phyloP scores from a whole-genome alignment of 2,888 invertebrate genomes.

The Oligia latruncula region DNA sequence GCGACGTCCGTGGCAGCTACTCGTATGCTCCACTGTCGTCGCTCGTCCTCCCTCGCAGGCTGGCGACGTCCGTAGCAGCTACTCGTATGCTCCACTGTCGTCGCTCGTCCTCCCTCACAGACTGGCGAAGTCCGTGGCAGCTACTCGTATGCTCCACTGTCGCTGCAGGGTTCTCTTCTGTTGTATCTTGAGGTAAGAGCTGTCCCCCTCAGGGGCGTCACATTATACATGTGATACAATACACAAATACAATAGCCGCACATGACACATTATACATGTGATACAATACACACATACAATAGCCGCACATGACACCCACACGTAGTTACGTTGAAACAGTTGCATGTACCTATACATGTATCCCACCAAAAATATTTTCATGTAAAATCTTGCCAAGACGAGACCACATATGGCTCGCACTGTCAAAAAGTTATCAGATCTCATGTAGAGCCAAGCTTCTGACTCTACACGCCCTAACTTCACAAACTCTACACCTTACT shows the following conservation, averaged over 20 bases:
- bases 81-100: neutral
- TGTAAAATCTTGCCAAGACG: no score
- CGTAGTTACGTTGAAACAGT: neutral
- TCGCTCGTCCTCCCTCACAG: no score
- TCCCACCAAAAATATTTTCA: no score
- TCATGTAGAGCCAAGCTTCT: no score
- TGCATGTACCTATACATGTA: neutral
- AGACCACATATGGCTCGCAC: no score
- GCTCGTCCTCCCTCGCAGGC: no score
- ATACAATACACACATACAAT: conserved; percentile 13
- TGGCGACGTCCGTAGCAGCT: neutral
- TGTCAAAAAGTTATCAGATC: no score
- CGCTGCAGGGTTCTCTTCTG: neutral
- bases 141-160: neutral
- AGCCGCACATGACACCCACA: neutral
- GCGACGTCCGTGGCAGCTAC: neutral
- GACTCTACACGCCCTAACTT: no score
- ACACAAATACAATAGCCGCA: conserved; percentile 10
- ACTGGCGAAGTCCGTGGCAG: neutral
- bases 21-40: neutral
- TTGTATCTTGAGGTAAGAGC: neutral
- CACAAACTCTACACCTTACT: no score
- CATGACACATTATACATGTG: neutral
- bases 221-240: neutral
- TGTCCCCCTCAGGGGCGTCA: neutral